These are phyloP conservation scores for Ammospiza caudacuta DNA, from an alignment of 2,113 vertebrate species.

Conservation along the genomic window DNA sequence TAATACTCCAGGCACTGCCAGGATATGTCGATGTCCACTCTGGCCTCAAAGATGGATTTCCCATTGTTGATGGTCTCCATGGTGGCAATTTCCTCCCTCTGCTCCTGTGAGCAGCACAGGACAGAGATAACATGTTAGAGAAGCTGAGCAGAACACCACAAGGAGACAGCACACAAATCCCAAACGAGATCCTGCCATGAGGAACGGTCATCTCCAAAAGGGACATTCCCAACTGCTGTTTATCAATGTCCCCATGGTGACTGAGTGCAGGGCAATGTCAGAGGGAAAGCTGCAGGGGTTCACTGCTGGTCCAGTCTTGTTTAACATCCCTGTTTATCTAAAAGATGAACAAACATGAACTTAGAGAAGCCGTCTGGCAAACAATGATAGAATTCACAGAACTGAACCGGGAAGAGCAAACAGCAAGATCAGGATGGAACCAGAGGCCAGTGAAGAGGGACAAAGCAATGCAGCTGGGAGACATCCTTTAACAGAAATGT, in stretches of 20 bases:
- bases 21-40: slow-evolving; percentile 82
- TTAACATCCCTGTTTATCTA: background rate
- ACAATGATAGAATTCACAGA: background rate
- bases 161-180: rapidly evolving
- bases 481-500: background rate
- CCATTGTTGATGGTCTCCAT: slow-evolving; percentile 94
- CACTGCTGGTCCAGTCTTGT: background rate
- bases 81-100: slow-evolving; percentile 85
- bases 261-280: background rate
- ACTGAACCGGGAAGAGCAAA: background rate
- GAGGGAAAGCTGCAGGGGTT: background rate
- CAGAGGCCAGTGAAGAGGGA: background rate
- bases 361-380: background rate
- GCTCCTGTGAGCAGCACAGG: slow-evolving; percentile 78
- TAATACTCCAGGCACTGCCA: slow-evolving; percentile 93
- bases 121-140: background rate
- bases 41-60: slow-evolving; percentile 90
- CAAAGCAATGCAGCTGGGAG: background rate
- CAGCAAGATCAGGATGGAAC: background rate
- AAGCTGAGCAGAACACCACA: background rate
- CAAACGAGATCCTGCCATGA: background rate
- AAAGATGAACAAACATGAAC: slow-evolving; percentile 2
- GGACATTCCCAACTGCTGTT: background rate
- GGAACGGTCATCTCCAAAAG: background rate
- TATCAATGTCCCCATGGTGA: background rate